Evolutionary conservation across 2,797 vertebrate species (phyloP), one percentile per base, ranked within the genome.

Genomic region (Epinephelus awoara): DNA sequence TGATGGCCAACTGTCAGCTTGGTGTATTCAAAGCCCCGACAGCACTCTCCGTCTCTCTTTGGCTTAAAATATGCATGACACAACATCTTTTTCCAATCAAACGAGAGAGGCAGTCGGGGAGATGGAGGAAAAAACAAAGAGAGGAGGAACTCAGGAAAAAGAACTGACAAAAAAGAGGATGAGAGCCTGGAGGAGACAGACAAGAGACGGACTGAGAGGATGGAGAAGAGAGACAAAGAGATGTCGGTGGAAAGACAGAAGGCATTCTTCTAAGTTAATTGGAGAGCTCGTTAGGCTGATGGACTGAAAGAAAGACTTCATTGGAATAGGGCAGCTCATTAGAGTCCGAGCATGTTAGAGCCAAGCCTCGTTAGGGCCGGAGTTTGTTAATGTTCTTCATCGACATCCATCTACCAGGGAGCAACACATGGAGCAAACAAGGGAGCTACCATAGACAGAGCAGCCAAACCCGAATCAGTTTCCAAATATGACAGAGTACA

Each of bases 241-340:
- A 78, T 56, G 55, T 59, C 12, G 34, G 76, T 29, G 59, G 64
- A 72, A 29, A 79, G 78, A 89, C 75, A 80, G 82, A 29, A 66
- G 47, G 58, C 81, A 84, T 90, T 90, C 72, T 85, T 84, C 65
- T 71, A 34, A 38, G 75, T 78, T 93, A 89, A 94, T 89, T 89
- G 88, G 80, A 87, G 67, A 83, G 77, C 91, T 92, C 25, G 21
- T 94, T 94, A 94, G 80, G 82, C 77, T 64, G 80, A 75, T 2
- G 52, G 87, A 71, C 76, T 83, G 77, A 88, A 67, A 87, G 80
- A 90, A 88, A 83, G 85, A 74, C 84, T 70, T 75, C 42, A 58
- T 3, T 70, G 74, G 63, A 75, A 69, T 34, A 73, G 62, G 77
- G 80, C 56, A 66, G 75, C 83, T 93, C 92, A 80, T 92, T 93